Conservation (phyloP, 2,113 vertebrate genomes). For the Narcine bancroftii region DNA sequence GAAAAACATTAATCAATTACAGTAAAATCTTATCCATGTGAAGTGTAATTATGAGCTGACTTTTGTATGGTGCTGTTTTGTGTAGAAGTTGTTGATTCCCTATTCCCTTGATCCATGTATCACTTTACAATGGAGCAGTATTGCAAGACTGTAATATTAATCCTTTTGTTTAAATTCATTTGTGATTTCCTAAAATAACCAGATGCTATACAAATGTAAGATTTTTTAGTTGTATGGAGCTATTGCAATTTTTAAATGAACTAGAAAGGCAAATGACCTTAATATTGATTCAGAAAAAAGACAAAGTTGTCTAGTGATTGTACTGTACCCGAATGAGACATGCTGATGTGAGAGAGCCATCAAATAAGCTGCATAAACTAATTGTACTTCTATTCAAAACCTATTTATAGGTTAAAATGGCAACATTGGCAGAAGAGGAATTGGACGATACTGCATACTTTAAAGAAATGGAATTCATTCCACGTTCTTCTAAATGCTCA, state of each 20-base stretch:
- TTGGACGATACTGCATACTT: conserved; percentile 65
- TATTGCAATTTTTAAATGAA: not conserved
- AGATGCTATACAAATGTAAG: not conserved
- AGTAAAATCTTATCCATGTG: not conserved
- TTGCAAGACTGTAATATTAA: not conserved
- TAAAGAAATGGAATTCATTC: conserved; percentile 22
- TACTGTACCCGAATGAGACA: not conserved
- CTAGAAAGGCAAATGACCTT: not conserved
- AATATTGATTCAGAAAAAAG: not conserved
- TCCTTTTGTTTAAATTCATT: not conserved
- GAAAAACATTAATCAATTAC: not conserved
- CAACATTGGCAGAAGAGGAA: conserved; percentile 67
- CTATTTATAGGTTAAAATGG: conserved; percentile 55
- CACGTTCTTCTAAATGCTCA: conserved; percentile 34
- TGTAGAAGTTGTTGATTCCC: not conserved
- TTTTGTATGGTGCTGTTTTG: not conserved
- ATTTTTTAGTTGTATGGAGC: not conserved
- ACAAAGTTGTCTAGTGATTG: not conserved
- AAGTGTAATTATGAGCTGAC: not conserved
- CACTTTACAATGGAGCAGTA: not conserved
- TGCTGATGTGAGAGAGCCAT: not conserved
- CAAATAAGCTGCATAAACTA: not conserved
- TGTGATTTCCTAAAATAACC: not conserved
- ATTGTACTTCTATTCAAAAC: not conserved
- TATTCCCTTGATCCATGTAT: not conserved